Evolutionary conservation across 2,113 vertebrate species (phyloP).

Genomic region (Vidua chalybeata): DNA sequence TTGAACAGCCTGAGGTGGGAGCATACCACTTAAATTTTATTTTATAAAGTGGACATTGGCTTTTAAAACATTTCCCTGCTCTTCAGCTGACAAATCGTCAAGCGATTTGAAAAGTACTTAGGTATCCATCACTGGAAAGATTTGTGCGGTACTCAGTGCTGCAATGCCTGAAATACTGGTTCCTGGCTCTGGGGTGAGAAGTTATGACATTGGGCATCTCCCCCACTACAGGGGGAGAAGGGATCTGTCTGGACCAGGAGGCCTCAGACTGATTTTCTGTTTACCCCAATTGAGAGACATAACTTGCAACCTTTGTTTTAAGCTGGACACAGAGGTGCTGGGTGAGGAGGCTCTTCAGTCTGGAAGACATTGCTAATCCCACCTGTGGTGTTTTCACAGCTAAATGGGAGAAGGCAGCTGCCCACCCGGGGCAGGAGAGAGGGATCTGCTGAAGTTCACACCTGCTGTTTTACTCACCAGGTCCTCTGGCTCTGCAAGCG

Average conservation of each 20-base stretch:
- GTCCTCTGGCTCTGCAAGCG: not conserved
- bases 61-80: not conserved
- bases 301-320: not conserved
- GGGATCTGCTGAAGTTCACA: not conserved
- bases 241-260: not conserved
- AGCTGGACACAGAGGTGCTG: rapidly evolving
- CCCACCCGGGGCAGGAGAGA: not conserved
- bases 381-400: rapidly evolving
- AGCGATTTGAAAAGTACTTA: not conserved
- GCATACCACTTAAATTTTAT: rapidly evolving
- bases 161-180: not conserved
- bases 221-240: rapidly evolving
- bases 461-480: not conserved
- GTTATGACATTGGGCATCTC: not conserved
- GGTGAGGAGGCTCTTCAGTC: rapidly evolving
- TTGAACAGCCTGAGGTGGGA: not conserved
- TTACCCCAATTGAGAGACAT: rapidly evolving
- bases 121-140: not conserved
- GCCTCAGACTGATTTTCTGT: not conserved
- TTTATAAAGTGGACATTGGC: not conserved
- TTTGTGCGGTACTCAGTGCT: not conserved
- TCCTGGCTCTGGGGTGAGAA: not conserved
- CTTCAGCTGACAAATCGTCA: not conserved
- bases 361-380: not conserved
- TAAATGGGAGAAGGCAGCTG: not conserved